Evolutionary conservation across 2,888 invertebrate genomes (phyloP).

Genomic region (Acrobasis consociella): DNA sequence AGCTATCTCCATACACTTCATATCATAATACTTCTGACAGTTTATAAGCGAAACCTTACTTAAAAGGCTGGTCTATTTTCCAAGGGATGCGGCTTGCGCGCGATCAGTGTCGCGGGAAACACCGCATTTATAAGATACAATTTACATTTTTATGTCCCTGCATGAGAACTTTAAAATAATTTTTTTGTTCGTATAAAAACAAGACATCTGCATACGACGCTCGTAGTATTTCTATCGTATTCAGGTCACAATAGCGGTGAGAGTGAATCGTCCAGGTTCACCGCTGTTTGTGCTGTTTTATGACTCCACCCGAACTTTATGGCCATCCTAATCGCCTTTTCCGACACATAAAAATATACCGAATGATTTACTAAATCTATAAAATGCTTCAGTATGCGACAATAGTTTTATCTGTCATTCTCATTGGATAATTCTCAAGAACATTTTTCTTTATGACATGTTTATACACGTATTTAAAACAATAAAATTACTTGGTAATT

Average conservation of each 20-base stretch:
- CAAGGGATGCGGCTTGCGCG: too few species aligned
- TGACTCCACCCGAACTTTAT: constrained; percentile 21
- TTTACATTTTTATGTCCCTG: neutral
- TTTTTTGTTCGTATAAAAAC: neutral
- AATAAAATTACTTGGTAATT: too few species aligned
- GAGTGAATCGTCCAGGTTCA: constrained; percentile 14
- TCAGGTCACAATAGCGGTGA: neutral
- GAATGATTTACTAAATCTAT: constrained; percentile 16
- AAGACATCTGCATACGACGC: neutral
- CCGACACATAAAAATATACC: constrained; percentile 18
- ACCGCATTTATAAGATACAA: too few species aligned
- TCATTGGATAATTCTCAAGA: neutral
- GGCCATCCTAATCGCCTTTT: constrained; percentile 21
- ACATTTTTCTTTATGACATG: too few species aligned
- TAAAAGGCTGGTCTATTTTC: too few species aligned
- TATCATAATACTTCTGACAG: too few species aligned
- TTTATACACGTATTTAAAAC: too few species aligned
- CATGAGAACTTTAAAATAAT: too few species aligned
- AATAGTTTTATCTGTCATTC: constrained; percentile 7
- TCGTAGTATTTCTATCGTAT: neutral
- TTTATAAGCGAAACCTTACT: too few species aligned
- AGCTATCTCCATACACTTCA: too few species aligned
- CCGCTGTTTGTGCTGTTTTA: constrained; percentile 18
- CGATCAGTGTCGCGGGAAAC: too few species aligned
- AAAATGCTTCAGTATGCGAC: constrained; percentile 2